Base-by-base conservation (phyloP, 2,797 vertebrate species). In the Typhlichthys eigenmanni region DNA sequence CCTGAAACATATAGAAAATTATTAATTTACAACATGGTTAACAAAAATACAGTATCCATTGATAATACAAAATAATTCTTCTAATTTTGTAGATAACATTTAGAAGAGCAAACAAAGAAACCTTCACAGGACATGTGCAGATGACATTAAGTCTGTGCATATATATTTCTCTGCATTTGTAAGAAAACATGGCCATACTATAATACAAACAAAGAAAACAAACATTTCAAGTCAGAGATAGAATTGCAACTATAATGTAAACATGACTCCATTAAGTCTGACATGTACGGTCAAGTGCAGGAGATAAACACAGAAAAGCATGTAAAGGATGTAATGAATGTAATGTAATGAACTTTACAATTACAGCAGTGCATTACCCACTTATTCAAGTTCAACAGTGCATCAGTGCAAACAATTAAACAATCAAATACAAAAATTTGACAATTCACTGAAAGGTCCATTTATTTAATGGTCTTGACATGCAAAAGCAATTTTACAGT, bases 391-490 rank as follows among this genome's bases (percentile, higher is more conserved):
- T 54, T 60, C 56, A 66, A 73, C 62, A 81, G 76, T 66, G 59
- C 54, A 59, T 79, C 67, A 89, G 83, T 86, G 76, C 70, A 79
- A 19, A 58, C 62, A 69, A 69, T 74, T 60, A 62, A 70, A 66
- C 10, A n/a, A 13, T 56, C 64, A 68, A 69, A 67, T 64, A 74
- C 64, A 67, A 68, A 58, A 64, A 71, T 51, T 8, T 24, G 52
- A n/a, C n/a, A 9, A 38, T 38, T 38, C 34, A 38, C 34, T 38
- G 11, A 11, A 43, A 69, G 6, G 60, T 16, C 60, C 62, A 19
- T 55, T 69, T 47, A 58, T 56, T 47, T 7, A 16, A 48, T 58
- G 47, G 55, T 69, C 51, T 60, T 47, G n/a, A 51, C 8, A 46
- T 9, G 32, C 16, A 13, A 60, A 55, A 47, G 51, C 58, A 34